phyloP scores from a whole-genome alignment of 2,113 vertebrate genomes.

The Hyaena hyaena region DNA sequence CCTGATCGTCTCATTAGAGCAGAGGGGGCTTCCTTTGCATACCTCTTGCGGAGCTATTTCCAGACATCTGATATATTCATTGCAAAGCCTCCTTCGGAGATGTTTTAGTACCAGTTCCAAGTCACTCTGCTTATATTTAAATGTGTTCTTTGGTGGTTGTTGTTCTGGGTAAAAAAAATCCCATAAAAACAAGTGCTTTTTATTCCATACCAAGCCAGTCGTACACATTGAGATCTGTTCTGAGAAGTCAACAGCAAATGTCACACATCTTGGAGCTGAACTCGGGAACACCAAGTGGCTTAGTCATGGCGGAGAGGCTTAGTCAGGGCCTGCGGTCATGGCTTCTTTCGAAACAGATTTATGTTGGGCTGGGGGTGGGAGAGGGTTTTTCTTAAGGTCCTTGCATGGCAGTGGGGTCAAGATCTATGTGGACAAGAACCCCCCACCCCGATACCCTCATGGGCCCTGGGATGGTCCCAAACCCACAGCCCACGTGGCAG shows the following conservation, averaged over 20 bases:
- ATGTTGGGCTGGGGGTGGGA: neutral
- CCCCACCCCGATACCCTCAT: accelerated
- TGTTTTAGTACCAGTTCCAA: conserved; percentile 74
- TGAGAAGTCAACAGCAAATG: conserved; percentile 7
- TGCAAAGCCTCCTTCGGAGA: conserved; percentile 71
- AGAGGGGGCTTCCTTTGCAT: conserved; percentile 71
- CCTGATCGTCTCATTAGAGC: conserved; percentile 81
- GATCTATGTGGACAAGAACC: neutral
- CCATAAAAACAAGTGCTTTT: conserved; percentile 66
- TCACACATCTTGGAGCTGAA: conserved; percentile 38
- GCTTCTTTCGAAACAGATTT: conserved; percentile 37
- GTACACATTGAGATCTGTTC: conserved; percentile 59
- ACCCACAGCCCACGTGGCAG: neutral
- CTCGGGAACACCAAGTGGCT: conserved; percentile 42
- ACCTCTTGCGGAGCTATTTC: conserved; percentile 74
- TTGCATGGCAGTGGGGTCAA: neutral
- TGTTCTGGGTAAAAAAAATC: conserved; percentile 35
- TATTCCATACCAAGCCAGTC: conserved; percentile 72
- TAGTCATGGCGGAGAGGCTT: conserved; percentile 45
- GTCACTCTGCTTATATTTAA: conserved; percentile 66
- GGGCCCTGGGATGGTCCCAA: neutral
- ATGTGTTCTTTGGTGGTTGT: neutral
- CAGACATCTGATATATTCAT: conserved; percentile 81
- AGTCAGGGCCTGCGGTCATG: conserved; percentile 51
- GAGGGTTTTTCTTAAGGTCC: conserved; percentile 27